A percentile compares a stretch with the other conserved stretches of the same genome.
Evolutionary conservation across 2,888 invertebrate species (phyloP).

Genomic region (Cetonia aurata): DNA sequence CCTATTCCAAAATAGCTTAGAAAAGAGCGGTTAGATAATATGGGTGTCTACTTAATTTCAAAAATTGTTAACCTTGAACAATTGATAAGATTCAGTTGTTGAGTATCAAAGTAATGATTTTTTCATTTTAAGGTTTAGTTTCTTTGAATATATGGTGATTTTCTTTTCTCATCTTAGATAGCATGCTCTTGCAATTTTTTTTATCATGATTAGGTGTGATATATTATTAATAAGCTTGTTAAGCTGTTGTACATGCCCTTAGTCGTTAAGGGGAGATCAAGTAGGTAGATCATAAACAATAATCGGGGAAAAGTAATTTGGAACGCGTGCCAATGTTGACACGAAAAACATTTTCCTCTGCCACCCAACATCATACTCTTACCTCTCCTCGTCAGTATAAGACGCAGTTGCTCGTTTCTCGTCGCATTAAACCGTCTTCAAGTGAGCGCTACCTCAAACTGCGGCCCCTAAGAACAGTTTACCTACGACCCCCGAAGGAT

Average conservation of each 20-base stretch:
- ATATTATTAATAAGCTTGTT: background rate
- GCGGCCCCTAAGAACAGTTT: conserved; percentile 32
- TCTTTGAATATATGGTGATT: too few species aligned
- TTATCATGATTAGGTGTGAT: too few species aligned
- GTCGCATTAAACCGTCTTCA: conserved; percentile 18
- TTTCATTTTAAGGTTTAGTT: too few species aligned
- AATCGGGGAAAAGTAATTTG: conserved; percentile 48
- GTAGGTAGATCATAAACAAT: conserved; percentile 45
- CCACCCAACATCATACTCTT: conserved; percentile 9
- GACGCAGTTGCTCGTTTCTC: conserved; percentile 4
- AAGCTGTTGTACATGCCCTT: background rate
- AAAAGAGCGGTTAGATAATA: too few species aligned
- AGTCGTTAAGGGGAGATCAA: conserved; percentile 10
- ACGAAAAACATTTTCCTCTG: conserved; percentile 27
- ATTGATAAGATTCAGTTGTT: too few species aligned
- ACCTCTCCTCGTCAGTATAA: conserved; percentile 6
- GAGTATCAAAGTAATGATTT: too few species aligned
- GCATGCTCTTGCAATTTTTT: too few species aligned
- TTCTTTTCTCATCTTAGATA: too few species aligned
- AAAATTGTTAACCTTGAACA: too few species aligned
- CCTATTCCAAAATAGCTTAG: too few species aligned
- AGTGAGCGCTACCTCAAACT: background rate
- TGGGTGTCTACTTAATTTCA: too few species aligned
- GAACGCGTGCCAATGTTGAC: conserved; percentile 47
- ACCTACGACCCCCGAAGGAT: conserved; percentile 38